phyloP scores from a whole-genome alignment of 2,113 vertebrate genomes.

The Rhinolophus sinicus region DNA sequence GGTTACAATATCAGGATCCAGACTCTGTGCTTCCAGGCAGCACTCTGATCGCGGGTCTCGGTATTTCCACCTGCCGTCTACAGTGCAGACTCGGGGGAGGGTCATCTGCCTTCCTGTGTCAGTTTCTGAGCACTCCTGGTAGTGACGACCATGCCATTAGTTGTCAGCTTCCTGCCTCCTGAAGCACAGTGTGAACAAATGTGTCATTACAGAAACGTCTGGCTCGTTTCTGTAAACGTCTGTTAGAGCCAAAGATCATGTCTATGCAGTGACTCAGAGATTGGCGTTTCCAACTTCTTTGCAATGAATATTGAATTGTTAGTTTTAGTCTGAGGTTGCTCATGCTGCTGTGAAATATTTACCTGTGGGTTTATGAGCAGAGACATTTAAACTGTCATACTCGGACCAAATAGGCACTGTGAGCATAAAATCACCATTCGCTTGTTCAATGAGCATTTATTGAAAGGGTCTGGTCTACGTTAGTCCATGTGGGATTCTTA shows the following conservation, averaged over 20 bases:
- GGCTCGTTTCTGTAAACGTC: not conserved
- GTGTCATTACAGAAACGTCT: conserved; percentile 30
- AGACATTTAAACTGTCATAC: not conserved
- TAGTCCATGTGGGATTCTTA: not conserved
- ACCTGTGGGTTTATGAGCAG: conserved; percentile 3
- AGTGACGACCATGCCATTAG: not conserved
- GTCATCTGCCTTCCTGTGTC: not conserved
- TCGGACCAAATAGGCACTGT: not conserved
- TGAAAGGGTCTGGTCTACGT: not conserved
- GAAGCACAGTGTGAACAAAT: not conserved
- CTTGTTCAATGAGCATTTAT: not conserved
- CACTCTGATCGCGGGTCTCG: not conserved
- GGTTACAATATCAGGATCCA: not conserved
- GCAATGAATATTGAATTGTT: conserved; percentile 43
- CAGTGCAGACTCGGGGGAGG: not conserved
- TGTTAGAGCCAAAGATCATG: conserved; percentile 8
- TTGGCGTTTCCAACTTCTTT: not conserved
- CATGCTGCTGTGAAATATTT: conserved; percentile 27
- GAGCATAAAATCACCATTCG: not conserved
- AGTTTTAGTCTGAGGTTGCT: conserved; percentile 6
- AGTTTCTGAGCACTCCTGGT: not conserved
- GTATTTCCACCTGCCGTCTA: not conserved
- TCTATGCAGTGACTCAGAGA: not conserved
- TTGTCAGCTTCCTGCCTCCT: not conserved
- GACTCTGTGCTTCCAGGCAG: not conserved